These are phyloP conservation scores for Eupeodes corollae DNA, from an alignment of 1,140 invertebrate genomes.

Conservation along the genomic window DNA sequence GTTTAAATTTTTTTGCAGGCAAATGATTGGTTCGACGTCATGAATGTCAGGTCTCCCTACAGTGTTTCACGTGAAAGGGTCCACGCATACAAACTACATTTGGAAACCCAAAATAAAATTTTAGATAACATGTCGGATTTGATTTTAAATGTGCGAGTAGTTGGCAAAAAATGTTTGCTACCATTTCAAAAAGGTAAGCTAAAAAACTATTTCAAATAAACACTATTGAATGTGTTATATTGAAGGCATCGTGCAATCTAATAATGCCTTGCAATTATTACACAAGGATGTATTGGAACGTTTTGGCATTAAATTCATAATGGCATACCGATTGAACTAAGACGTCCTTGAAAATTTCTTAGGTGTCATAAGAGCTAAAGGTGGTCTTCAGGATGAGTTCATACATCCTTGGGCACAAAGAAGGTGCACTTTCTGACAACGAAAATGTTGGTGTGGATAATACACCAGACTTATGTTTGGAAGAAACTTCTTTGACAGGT, in stretches of 20 bases:
- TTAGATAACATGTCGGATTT: conserved; percentile 5
- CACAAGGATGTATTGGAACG: too few relatives aligned
- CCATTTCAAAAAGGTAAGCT: conserved; percentile 6
- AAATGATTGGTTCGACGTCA: too few relatives aligned
- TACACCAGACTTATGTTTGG: too few relatives aligned
- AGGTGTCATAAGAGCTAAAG: conserved; percentile 12
- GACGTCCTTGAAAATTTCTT: conserved; percentile 23
- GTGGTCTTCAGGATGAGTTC: too few relatives aligned
- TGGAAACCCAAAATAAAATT: conserved; percentile 8
- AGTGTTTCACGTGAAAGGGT: not conserved
- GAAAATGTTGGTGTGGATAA: too few relatives aligned
- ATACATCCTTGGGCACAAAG: conserved; percentile 8
- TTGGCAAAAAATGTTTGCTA: not conserved
- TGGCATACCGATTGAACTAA: conserved; percentile 18
- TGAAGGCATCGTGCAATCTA: not conserved
- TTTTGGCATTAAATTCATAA: conserved; percentile 12
- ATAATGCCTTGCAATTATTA: not conserved
- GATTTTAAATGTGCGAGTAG: conserved; percentile 2
- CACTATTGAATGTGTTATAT: not conserved
- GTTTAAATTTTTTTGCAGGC: too few relatives aligned
- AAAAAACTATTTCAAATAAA: not conserved
- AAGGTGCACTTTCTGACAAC: conserved; percentile 2
- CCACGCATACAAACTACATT: conserved; percentile 4
- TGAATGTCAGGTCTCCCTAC: not conserved
- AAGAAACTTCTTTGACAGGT: not conserved